These are phyloP conservation scores for Sylvia atricapilla DNA, from an alignment of 2,113 vertebrate species.

Conservation along the genomic window DNA sequence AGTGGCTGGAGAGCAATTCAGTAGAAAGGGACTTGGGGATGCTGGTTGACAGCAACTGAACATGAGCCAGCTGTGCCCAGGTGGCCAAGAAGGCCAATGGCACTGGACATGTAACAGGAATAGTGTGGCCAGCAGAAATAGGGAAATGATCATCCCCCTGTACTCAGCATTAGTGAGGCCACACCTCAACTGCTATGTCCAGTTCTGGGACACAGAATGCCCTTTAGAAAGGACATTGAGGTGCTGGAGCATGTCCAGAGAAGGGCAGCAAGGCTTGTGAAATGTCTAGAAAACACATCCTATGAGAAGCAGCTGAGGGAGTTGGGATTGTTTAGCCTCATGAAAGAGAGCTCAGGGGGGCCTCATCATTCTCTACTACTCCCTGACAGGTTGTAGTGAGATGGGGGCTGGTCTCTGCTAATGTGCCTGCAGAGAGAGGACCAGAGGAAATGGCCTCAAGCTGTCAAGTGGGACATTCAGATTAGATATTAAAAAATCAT, in stretches of 20 bases:
- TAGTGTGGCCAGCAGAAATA: neutral
- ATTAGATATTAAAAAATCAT: neutral
- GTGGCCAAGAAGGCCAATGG: neutral
- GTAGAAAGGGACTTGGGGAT: too few species aligned
- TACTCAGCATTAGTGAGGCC: neutral
- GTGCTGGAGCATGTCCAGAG: neutral
- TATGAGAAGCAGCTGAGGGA: neutral
- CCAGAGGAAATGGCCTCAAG: neutral
- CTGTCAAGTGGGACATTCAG: fast-evolving
- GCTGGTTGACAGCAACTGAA: neutral
- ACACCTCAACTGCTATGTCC: neutral
- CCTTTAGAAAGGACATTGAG: neutral
- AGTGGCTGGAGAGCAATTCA: neutral
- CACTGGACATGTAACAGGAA: neutral
- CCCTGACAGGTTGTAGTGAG: neutral
- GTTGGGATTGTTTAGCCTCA: neutral
- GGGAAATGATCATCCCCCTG: neutral
- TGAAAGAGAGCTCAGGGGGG: neutral
- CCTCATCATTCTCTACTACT: fast-evolving
- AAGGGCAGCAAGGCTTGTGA: neutral
- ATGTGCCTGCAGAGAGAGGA: neutral
- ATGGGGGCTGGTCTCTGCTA: neutral
- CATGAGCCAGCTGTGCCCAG: neutral
- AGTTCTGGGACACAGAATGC: neutral
- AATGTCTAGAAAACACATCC: neutral